These are phyloP conservation scores for Chloromyia formosa DNA, from an alignment of 2,888 invertebrate species.

Conservation along the genomic window DNA sequence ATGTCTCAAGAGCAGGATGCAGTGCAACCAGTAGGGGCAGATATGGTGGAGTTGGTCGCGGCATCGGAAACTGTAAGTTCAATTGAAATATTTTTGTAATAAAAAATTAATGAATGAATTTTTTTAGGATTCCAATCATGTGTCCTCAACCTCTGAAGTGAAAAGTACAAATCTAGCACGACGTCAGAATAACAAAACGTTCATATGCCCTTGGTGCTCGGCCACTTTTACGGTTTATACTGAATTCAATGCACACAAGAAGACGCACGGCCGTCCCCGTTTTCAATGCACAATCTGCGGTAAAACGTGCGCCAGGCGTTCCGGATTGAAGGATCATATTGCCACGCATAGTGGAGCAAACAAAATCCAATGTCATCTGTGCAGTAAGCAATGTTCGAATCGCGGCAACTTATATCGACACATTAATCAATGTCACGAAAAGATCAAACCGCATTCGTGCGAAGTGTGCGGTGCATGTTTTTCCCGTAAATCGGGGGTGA, in stretches of 20 bases:
- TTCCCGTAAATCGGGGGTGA: slow-evolving; percentile 35
- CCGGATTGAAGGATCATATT: slow-evolving; percentile 42
- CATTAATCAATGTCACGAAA: slow-evolving; percentile 42
- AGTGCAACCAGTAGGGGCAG: no score
- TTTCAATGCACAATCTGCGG: slow-evolving; percentile 44
- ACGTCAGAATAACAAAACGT: background rate
- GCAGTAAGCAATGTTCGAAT: slow-evolving; percentile 44
- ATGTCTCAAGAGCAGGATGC: no score
- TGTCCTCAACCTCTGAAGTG: no score
- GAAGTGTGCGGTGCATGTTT: slow-evolving; percentile 41
- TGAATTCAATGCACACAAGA: slow-evolving; percentile 41
- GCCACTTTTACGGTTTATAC: background rate
- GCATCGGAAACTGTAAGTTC: background rate
- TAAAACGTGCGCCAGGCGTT: slow-evolving; percentile 42
- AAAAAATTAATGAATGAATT: no score
- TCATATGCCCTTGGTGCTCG: background rate
- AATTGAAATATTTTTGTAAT: background rate
- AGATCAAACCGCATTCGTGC: slow-evolving; percentile 38
- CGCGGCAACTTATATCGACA: slow-evolving; percentile 48
- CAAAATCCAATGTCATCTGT: slow-evolving; percentile 38
- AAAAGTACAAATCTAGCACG: no score
- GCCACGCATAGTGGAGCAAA: slow-evolving; percentile 38
- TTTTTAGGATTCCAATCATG: no score
- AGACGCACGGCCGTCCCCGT: slow-evolving; percentile 31
- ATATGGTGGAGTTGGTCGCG: no score